A percentile compares a stretch with the other conserved stretches of the same genome.
phyloP scores from a whole-genome alignment of 1,140 invertebrate genomes.

The Apolygus lucorum region DNA sequence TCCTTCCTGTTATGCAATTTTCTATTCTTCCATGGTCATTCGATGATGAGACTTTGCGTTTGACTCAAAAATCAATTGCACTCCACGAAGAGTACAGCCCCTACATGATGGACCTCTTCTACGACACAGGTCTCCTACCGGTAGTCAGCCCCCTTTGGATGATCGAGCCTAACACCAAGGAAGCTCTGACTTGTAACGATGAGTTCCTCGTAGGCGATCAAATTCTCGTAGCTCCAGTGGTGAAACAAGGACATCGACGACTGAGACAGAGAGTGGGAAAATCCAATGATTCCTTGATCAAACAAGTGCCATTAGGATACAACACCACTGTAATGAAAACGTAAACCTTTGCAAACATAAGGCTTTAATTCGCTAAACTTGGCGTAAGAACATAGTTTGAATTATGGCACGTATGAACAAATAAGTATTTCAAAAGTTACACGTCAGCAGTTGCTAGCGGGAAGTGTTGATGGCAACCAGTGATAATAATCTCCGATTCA shows the following conservation, averaged over 20 bases:
- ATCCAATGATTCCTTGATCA: no score
- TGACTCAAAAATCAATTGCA: slow-evolving; percentile 54
- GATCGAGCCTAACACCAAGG: slow-evolving; percentile 60
- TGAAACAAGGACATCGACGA: slow-evolving; percentile 59
- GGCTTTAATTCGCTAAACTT: no score
- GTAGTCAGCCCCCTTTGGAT: slow-evolving; percentile 89
- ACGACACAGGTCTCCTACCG: slow-evolving; percentile 35
- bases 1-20: slow-evolving; percentile 81
- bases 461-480: no score
- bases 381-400: no score
- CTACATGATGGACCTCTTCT: background rate
- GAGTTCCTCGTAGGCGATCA: slow-evolving; percentile 74
- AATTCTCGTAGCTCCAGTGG: slow-evolving; percentile 76
- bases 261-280: no score
- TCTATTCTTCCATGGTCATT: slow-evolving; percentile 82
- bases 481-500: no score
- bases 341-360: no score
- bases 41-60: slow-evolving; percentile 57
- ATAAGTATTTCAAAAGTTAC: no score
- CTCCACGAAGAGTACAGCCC: slow-evolving; percentile 53
- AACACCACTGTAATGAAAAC: no score
- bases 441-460: no score
- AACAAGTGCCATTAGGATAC: no score
- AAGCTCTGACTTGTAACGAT: slow-evolving; percentile 55
- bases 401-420: no score